These are phyloP conservation scores for Xyliphius kryptos DNA, from an alignment of 2,113 vertebrate genomes.

Conservation along the genomic window DNA sequence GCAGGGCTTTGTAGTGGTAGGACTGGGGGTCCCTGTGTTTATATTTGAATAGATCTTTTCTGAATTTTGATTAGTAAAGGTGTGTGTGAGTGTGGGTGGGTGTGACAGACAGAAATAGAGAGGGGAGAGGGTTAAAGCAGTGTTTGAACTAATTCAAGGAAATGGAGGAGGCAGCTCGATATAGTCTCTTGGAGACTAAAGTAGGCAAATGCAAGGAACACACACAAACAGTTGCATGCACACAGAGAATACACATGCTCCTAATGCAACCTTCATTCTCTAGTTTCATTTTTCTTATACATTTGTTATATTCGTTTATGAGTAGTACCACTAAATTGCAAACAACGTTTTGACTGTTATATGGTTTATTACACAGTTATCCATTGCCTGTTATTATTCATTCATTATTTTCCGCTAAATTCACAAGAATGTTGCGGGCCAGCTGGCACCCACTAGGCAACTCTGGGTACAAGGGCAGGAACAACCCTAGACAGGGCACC, in stretches of 20 bases:
- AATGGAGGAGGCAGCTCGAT: constrained; percentile 23
- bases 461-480: too few relatives aligned
- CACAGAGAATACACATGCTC: not conserved
- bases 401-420: too few relatives aligned
- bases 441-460: too few relatives aligned
- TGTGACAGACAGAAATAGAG: not conserved
- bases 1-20: too few relatives aligned
- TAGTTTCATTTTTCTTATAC: not conserved
- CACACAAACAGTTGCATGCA: not conserved
- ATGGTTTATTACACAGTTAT: not conserved
- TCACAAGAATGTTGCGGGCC: too few relatives aligned
- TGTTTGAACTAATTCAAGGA: not conserved
- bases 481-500: too few relatives aligned
- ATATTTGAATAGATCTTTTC: too few relatives aligned
- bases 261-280: not conserved
- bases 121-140: not conserved
- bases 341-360: not conserved
- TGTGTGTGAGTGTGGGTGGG: not conserved
- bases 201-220: not conserved
- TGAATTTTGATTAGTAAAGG: too few relatives aligned
- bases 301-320: too few relatives aligned
- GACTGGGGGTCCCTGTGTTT: too few relatives aligned
- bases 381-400: too few relatives aligned
- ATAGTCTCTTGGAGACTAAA: constrained; percentile 4
- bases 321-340: not conserved